Evolutionary conservation across 2,113 vertebrate genomes (phyloP).

Genomic region (Anoplopoma fimbria): DNA sequence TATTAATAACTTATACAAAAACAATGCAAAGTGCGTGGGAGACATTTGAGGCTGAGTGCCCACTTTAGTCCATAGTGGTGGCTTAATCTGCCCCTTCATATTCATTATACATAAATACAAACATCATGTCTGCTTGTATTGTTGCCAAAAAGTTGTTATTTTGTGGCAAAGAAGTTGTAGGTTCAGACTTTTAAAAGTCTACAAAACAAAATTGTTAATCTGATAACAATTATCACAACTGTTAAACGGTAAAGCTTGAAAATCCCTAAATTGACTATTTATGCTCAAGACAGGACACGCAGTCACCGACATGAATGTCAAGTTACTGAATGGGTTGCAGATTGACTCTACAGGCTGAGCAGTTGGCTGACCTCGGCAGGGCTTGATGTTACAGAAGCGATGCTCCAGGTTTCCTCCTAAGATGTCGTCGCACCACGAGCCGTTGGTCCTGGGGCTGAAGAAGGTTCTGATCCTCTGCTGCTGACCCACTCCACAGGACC

Average conservation of each 20-base stretch:
- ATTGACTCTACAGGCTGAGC: not conserved
- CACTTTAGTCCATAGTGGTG: not conserved
- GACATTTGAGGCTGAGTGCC: too few species aligned
- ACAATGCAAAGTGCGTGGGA: too few species aligned
- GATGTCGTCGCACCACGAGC: slow-evolving; percentile 89
- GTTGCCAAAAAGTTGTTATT: not conserved
- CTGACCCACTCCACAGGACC: slow-evolving; percentile 90
- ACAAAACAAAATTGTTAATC: not conserved
- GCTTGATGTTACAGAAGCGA: slow-evolving; percentile 88
- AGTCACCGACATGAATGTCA: not conserved
- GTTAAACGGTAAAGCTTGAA: not conserved
- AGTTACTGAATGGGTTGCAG: not conserved
- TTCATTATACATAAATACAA: not conserved
- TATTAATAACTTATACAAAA: not conserved
- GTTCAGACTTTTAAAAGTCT: not conserved
- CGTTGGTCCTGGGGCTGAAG: slow-evolving; percentile 79
- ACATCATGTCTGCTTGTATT: not conserved
- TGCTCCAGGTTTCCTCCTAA: slow-evolving; percentile 83
- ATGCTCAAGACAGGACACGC: not conserved
- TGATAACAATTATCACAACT: not conserved
- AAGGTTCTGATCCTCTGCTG: slow-evolving; percentile 89
- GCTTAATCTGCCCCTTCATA: not conserved
- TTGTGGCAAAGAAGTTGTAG: not conserved
- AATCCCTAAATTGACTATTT: not conserved
- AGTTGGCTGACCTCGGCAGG: slow-evolving; percentile 86